Percentiles rank a stretch among this genome's conserved stretches.
Conservation (phyloP, 2,888 invertebrate species). For the Chrysopilus asiliformis region DNA sequence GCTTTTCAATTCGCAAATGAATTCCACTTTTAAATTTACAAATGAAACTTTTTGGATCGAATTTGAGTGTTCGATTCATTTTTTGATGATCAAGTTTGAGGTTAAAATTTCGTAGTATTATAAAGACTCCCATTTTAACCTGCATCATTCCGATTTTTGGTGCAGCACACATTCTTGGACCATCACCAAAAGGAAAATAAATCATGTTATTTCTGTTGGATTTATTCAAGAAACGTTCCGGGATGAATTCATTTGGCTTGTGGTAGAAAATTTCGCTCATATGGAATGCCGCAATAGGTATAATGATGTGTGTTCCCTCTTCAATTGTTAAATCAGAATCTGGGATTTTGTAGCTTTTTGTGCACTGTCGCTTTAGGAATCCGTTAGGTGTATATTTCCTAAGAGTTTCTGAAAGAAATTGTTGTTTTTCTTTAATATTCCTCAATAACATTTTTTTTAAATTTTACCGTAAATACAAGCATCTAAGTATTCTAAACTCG, state of each 20-base stretch:
- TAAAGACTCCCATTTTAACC: no score
- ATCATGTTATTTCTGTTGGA: conserved; percentile 19
- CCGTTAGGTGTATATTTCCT: conserved; percentile 36
- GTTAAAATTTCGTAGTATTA: no score
- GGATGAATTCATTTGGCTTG: conserved; percentile 35
- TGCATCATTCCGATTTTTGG: no score
- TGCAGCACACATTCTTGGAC: conserved; percentile 33
- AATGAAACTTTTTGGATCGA: no score
- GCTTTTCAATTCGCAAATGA: no score
- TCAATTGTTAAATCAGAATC: conserved; percentile 25
- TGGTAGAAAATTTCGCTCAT: conserved; percentile 33
- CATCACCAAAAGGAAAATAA: conserved; percentile 33
- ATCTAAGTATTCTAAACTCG: no score
- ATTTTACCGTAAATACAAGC: no score
- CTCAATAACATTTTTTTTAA: no score
- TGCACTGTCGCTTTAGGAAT: conserved; percentile 32
- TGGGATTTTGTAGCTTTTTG: conserved; percentile 28
- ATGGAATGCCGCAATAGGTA: conserved; percentile 34
- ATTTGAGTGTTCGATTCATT: no score
- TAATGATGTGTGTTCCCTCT: conserved; percentile 30
- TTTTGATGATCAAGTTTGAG: no score
- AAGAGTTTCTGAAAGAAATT: conserved; percentile 25
- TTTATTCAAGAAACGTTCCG: conserved; percentile 31
- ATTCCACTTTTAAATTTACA: no score
- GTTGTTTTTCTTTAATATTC: no score